Conservation (phyloP, 2,113 vertebrate species). For the Mixornis gularis region DNA sequence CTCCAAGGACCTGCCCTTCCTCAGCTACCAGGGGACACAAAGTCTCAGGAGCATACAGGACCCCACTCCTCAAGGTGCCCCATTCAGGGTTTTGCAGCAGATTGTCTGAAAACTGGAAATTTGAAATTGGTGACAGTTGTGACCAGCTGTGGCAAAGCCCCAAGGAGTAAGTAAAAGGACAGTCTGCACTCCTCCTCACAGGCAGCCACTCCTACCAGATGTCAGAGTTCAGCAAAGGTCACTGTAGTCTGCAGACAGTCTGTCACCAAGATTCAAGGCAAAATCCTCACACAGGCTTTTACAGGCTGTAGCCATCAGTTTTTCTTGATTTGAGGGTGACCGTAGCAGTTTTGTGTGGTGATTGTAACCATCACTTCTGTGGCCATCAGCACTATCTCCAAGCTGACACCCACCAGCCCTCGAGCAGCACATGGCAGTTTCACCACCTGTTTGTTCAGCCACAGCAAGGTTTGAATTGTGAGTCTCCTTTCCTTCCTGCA, state of each 20-base stretch:
- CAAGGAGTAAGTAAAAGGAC: background rate
- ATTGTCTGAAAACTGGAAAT: background rate
- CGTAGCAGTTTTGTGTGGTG: background rate
- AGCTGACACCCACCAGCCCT: background rate
- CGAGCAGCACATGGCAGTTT: background rate
- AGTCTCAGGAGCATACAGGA: background rate
- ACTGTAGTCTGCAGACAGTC: background rate
- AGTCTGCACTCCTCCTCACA: background rate
- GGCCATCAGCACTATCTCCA: fast-evolving
- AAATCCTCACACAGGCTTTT: background rate
- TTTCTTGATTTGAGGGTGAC: background rate
- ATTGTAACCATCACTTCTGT: background rate
- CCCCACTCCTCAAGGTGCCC: background rate
- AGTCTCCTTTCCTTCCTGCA: background rate
- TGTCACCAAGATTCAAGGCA: background rate
- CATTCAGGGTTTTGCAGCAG: background rate
- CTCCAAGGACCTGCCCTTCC: background rate
- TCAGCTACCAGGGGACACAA: background rate
- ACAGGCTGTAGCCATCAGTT: background rate
- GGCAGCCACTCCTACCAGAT: background rate
- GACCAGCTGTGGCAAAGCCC: background rate
- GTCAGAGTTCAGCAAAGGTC: background rate
- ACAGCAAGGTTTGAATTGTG: background rate
- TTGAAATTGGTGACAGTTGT: background rate
- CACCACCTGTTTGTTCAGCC: background rate